Conservation (phyloP, 1,140 invertebrate genomes). For the Centruroides sculpturatus region DNA sequence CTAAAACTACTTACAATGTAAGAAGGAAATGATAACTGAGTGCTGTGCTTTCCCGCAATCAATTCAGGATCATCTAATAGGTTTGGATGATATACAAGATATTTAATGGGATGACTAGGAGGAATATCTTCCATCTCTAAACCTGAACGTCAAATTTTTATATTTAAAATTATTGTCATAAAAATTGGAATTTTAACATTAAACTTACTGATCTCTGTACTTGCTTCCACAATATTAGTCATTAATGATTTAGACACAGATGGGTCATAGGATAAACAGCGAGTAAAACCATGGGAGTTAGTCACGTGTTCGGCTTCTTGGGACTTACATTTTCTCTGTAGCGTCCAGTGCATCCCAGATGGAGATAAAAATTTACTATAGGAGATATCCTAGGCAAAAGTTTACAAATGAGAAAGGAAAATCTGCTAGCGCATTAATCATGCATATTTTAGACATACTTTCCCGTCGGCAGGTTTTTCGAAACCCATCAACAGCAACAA, state of each 20-base stretch:
- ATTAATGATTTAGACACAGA: neutral
- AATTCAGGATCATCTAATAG: slow-evolving; percentile 88
- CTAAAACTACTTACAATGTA: slow-evolving; percentile 52
- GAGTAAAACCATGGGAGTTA: slow-evolving; percentile 12
- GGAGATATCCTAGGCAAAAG: slow-evolving; percentile 7
- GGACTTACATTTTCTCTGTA: slow-evolving; percentile 8
- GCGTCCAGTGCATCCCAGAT: neutral
- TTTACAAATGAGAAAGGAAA: slow-evolving; percentile 44
- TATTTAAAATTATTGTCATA: too few relatives aligned
- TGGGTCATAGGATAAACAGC: slow-evolving; percentile 13
- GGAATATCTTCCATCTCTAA: too few relatives aligned
- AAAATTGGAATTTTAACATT: too few relatives aligned
- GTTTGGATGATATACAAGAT: slow-evolving; percentile 40
- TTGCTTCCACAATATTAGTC: too few relatives aligned
- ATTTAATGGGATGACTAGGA: too few relatives aligned
- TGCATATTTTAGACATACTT: slow-evolving; percentile 32
- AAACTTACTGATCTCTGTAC: too few relatives aligned
- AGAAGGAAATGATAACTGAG: slow-evolving; percentile 82
- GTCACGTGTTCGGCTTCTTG: slow-evolving; percentile 8
- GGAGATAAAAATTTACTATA: slow-evolving; percentile 11
- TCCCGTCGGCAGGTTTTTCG: slow-evolving; percentile 64
- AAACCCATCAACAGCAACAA: slow-evolving; percentile 46
- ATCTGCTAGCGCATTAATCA: too few relatives aligned
- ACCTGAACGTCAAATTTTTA: too few relatives aligned
- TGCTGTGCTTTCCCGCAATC: slow-evolving; percentile 86